Conservation (phyloP, 2,888 invertebrate genomes). For the Furcula furcula region DNA sequence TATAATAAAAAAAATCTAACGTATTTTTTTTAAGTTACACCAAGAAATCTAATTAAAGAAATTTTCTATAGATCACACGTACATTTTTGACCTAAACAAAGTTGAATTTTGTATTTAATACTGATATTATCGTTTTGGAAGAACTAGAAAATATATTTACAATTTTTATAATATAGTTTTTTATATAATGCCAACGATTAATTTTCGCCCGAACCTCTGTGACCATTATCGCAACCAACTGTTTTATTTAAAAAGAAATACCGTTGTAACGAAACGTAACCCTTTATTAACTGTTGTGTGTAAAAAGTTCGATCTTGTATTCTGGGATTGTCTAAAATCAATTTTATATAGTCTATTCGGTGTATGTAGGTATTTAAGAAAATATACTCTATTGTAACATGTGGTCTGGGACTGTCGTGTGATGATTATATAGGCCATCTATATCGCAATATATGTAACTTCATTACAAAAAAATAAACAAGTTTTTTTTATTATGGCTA, state of each 20-base stretch:
- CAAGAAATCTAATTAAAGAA: conserved; percentile 68
- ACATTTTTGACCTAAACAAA: conserved; percentile 80
- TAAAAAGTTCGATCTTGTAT: conserved; percentile 82
- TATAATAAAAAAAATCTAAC: conserved; percentile 48
- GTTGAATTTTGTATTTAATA: conserved; percentile 81
- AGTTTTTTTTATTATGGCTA: too few species aligned
- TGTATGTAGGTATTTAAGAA: conserved; percentile 69
- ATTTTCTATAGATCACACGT: conserved; percentile 77
- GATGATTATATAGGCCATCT: too few species aligned
- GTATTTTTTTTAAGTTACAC: conserved; percentile 65
- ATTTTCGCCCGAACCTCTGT: conserved; percentile 74
- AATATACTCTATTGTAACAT: conserved; percentile 78
- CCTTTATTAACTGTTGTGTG: conserved; percentile 61
- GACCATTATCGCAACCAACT: conserved; percentile 78
- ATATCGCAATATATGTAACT: too few species aligned
- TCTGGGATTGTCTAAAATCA: conserved; percentile 79
- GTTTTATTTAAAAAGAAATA: conserved; percentile 45
- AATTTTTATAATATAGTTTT: conserved; percentile 49
- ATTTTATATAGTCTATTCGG: conserved; percentile 74
- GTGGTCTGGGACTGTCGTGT: conserved; percentile 47
- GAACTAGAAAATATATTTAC: conserved; percentile 81
- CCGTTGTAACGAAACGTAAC: conserved; percentile 51
- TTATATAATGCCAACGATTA: conserved; percentile 64
- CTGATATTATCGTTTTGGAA: conserved; percentile 78
- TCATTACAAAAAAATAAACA: too few species aligned